phyloP scores from a whole-genome alignment of 2,888 invertebrate genomes.

The Amblyjoppa fuscipennis region DNA sequence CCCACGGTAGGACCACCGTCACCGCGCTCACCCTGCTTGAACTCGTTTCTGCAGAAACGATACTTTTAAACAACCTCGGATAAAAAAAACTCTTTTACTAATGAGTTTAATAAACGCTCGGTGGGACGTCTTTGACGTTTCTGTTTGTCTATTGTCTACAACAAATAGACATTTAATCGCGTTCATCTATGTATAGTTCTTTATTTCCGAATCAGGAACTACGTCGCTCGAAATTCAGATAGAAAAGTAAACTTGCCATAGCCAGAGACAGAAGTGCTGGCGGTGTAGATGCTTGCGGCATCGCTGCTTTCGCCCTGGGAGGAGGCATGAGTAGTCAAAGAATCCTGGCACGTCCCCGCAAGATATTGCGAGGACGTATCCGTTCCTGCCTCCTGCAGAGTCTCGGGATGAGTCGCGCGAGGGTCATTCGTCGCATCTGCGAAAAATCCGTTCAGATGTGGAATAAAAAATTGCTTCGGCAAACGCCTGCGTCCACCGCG shows the following conservation, averaged over 20 bases:
- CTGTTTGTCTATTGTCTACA: too few relatives aligned
- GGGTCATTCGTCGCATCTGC: conserved; percentile 79
- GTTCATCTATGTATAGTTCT: background rate
- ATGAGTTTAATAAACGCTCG: background rate
- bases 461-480: conserved; percentile 12
- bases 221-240: background rate
- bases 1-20: conserved; percentile 91
- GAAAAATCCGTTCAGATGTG: conserved; percentile 28
- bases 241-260: conserved; percentile 78
- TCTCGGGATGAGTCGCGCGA: conserved; percentile 78
- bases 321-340: conserved; percentile 78
- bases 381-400: conserved; percentile 76
- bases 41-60: conserved; percentile 79
- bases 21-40: conserved; percentile 83
- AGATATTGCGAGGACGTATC: conserved; percentile 76
- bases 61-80: background rate
- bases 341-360: conserved; percentile 78
- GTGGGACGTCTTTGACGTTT: background rate
- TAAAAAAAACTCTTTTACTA: background rate
- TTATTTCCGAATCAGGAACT: background rate
- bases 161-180: background rate
- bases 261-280: conserved; percentile 83
- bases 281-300: conserved; percentile 82
- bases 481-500: conserved; percentile 19
- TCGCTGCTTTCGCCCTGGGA: conserved; percentile 81